These are phyloP conservation scores for Lagodon rhomboides DNA, from an alignment of 2,797 vertebrate species.

Conservation along the genomic window DNA sequence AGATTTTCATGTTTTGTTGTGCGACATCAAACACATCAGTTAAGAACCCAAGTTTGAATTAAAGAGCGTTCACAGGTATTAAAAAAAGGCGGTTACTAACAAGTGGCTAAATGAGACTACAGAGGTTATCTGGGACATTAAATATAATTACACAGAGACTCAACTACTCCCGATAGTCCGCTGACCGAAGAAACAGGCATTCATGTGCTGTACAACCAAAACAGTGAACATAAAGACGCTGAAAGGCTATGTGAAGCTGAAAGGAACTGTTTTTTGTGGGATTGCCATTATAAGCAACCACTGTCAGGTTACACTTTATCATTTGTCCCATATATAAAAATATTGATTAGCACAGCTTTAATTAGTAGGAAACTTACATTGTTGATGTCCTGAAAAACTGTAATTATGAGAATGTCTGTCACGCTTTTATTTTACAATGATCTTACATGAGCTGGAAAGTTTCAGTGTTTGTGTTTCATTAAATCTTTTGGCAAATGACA, in stretches of 20 bases:
- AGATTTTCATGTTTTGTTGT: too few species aligned
- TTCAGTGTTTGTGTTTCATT: neutral
- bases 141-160: too few species aligned
- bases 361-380: neutral
- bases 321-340: neutral
- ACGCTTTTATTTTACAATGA: neutral
- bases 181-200: too few species aligned
- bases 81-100: too few species aligned
- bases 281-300: neutral
- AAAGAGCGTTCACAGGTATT: too few species aligned
- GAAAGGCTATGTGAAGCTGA: neutral
- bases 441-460: neutral
- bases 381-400: neutral
- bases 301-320: neutral
- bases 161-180: too few species aligned
- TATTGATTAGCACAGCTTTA: neutral
- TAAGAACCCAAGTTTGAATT: too few species aligned
- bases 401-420: neutral
- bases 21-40: too few species aligned
- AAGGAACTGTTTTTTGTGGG: neutral
- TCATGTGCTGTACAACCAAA: neutral
- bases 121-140: too few species aligned
- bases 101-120: too few species aligned
- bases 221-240: neutral
- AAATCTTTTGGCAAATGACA: neutral